A percentile compares a stretch with the other conserved stretches of the same genome.
These are phyloP conservation scores for Notarius lentiginosus DNA, from an alignment of 2,113 vertebrate species.

Conservation along the genomic window DNA sequence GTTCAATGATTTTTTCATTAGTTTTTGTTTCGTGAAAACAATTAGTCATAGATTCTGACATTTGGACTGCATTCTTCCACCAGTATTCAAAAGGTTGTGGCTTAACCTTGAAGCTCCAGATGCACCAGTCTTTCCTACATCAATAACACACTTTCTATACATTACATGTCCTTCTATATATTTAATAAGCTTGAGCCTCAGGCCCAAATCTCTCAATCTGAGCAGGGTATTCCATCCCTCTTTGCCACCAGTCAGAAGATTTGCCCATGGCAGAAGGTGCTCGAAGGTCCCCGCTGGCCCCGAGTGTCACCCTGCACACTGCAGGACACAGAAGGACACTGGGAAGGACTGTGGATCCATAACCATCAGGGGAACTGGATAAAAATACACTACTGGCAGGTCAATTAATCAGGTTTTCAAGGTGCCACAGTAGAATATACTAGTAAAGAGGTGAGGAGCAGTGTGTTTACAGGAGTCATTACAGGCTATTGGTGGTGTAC, in stretches of 20 bases:
- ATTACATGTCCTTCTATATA: slow-evolving; percentile 14
- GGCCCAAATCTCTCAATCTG: slow-evolving; percentile 32
- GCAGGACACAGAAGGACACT: slow-evolving; percentile 72
- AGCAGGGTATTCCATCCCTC: slow-evolving; percentile 37
- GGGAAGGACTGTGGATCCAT: slow-evolving; percentile 72
- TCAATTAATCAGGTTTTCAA: slow-evolving; percentile 83
- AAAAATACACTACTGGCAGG: slow-evolving; percentile 85
- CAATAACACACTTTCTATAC: slow-evolving; percentile 23
- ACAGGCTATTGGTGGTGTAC: not conserved
- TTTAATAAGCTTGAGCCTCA: slow-evolving; percentile 23
- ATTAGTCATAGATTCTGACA: not conserved
- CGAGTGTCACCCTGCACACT: slow-evolving; percentile 51
- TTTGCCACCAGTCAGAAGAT: slow-evolving; percentile 37
- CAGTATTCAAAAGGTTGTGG: slow-evolving; percentile 28
- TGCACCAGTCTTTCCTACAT: not conserved
- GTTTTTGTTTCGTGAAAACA: not conserved
- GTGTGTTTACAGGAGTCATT: slow-evolving; percentile 58
- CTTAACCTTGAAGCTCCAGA: slow-evolving; percentile 8
- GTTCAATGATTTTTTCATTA: not conserved
- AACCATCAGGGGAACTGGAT: slow-evolving; percentile 72
- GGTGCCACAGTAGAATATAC: slow-evolving; percentile 76
- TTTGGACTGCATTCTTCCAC: not conserved
- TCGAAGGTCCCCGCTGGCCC: slow-evolving; percentile 50
- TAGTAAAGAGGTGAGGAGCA: slow-evolving; percentile 72
- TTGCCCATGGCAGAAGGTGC: slow-evolving; percentile 27